These are phyloP conservation scores for Chaetophractus vellerosus DNA, from an alignment of 2,797 vertebrate genomes.

Conservation along the genomic window DNA sequence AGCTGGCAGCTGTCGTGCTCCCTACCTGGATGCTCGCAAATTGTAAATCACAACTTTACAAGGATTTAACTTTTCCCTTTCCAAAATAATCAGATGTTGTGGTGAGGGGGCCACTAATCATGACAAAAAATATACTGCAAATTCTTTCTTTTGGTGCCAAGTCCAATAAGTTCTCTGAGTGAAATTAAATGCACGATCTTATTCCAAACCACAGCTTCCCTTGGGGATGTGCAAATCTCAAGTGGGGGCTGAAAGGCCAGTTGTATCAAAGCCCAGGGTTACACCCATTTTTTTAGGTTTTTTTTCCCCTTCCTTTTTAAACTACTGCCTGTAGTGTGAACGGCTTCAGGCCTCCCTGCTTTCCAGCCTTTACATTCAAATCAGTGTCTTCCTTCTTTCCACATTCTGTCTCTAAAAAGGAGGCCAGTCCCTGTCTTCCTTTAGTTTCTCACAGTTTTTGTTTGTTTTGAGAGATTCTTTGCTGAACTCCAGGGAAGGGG, in stretches of 20 bases:
- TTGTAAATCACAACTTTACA: conserved; percentile 91
- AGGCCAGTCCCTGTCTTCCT: conserved; percentile 87
- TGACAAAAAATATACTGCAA: conserved; percentile 92
- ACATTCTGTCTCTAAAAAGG: conserved; percentile 88
- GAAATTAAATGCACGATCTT: conserved; percentile 92
- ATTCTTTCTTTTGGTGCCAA: conserved; percentile 93
- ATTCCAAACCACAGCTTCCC: conserved; percentile 94
- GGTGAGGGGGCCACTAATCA: conserved; percentile 91
- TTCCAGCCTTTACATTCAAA: conserved; percentile 89
- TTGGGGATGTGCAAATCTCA: conserved; percentile 90
- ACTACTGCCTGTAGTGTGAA: conserved; percentile 89
- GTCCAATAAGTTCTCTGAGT: conserved; percentile 91
- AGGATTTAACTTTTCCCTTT: conserved; percentile 91
- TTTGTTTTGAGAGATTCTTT: conserved; percentile 89
- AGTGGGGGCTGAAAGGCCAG: conserved; percentile 91
- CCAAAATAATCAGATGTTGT: conserved; percentile 91
- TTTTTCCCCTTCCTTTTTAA: conserved; percentile 79
- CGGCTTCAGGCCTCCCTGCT: conserved; percentile 86
- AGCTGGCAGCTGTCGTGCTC: conserved; percentile 84
- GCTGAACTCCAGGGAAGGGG: conserved; percentile 79
- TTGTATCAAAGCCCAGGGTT: conserved; percentile 91
- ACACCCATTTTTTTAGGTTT: conserved; percentile 92
- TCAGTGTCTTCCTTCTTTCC: conserved; percentile 90
- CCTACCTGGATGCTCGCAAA: conserved; percentile 90
- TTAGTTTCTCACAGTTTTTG: conserved; percentile 91